phyloP scores from a whole-genome alignment of 2,888 invertebrate genomes.

The Hemicrepidius hirtus region DNA sequence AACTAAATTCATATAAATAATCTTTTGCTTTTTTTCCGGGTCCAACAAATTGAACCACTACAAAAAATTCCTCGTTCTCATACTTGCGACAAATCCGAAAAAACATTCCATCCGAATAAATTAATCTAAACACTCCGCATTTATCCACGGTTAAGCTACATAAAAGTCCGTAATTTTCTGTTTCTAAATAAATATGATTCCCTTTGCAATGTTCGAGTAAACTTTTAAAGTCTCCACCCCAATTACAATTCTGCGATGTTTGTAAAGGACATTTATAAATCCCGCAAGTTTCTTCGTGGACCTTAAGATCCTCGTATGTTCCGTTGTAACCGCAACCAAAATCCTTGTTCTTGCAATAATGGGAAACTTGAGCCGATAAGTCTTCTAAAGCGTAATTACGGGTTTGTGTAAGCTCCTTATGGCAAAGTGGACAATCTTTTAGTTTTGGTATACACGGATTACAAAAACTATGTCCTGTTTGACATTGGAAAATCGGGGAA shows the following conservation, averaged over 20 bases:
- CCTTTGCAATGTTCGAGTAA: neutral
- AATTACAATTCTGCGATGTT: neutral
- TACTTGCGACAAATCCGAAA: slow-evolving; percentile 13
- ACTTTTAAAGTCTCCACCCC: neutral
- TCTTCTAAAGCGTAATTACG: slow-evolving; percentile 12
- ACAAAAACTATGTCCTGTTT: slow-evolving; percentile 18
- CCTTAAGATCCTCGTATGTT: neutral
- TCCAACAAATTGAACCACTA: slow-evolving; percentile 14
- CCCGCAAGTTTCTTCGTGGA: neutral
- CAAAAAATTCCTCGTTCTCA: neutral
- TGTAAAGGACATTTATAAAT: slow-evolving; percentile 14
- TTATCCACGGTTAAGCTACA: slow-evolving; percentile 14
- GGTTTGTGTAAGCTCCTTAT: neutral
- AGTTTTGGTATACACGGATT: neutral
- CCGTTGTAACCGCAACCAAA: slow-evolving; percentile 2
- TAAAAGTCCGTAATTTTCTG: neutral
- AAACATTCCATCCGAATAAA: neutral
- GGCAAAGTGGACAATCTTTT: slow-evolving; percentile 10
- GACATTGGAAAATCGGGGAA: slow-evolving; percentile 4
- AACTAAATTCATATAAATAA: slow-evolving; percentile 11
- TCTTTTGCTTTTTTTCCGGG: neutral
- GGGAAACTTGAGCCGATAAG: neutral
- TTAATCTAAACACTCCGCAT: neutral
- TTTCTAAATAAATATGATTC: slow-evolving; percentile 9
- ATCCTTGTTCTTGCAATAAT: slow-evolving; percentile 3